Evolutionary conservation across 2,797 vertebrate species (phyloP).

Genomic region (Amblyopsis hoosieri): DNA sequence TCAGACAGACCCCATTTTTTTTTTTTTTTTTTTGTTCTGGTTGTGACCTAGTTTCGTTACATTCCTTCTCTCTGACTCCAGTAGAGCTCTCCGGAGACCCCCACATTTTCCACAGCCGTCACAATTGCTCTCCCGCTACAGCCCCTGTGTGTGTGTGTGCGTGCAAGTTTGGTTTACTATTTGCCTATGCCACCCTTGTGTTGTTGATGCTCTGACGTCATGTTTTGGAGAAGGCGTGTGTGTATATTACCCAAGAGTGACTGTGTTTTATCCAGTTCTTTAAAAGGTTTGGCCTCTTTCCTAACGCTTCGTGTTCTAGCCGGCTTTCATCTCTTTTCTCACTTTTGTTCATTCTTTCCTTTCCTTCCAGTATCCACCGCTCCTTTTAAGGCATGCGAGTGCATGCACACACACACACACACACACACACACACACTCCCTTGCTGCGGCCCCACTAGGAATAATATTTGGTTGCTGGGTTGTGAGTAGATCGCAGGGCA

Average conservation of each 20-base stretch:
- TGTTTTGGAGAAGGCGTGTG: conserved; percentile 15
- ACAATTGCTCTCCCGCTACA: conserved; percentile 36
- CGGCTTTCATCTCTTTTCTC: conserved; percentile 48
- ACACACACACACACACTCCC: conserved; percentile 2
- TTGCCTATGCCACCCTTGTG: neutral
- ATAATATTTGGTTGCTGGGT: conserved; percentile 15
- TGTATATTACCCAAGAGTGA: conserved; percentile 21
- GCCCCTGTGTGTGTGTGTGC: conserved; percentile 21
- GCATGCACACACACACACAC: conserved; percentile 16
- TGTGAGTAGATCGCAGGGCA: conserved; percentile 12
- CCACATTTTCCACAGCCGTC: conserved; percentile 40
- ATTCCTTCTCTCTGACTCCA: conserved; percentile 69
- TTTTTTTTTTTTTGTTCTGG: conserved; percentile 17
- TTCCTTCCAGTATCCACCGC: conserved; percentile 16
- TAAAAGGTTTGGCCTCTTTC: conserved; percentile 42
- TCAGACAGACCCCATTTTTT: conserved; percentile 23
- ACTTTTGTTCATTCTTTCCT: conserved; percentile 40
- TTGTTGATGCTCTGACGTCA: too few relatives aligned
- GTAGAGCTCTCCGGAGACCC: conserved; percentile 54
- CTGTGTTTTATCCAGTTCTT: conserved; percentile 29
- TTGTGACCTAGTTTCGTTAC: conserved; percentile 76
- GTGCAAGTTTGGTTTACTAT: conserved; percentile 12
- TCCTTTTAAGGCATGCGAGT: conserved; percentile 37
- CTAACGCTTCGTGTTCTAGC: conserved; percentile 44
- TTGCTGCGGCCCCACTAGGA: conserved; percentile 16